Conservation (phyloP, 1,140 invertebrate species). For the Drosophila carrolli region DNA sequence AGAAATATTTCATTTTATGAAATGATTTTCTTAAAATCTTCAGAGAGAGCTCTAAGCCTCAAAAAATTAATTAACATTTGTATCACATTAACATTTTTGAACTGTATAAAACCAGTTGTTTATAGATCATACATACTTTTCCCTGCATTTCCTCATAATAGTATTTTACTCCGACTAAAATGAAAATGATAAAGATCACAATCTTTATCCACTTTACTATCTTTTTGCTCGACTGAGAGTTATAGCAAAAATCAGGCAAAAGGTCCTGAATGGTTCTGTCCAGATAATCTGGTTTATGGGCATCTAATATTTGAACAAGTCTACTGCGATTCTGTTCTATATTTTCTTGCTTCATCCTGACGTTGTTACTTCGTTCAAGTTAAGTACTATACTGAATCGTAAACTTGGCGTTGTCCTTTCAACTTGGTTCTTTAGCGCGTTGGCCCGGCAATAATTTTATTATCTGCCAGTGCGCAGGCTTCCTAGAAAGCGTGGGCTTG, state of each 20-base stretch:
- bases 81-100: no score
- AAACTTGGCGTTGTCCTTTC: conserved; percentile 7
- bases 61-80: no score
- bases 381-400: conserved; percentile 33
- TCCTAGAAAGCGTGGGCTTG: background rate
- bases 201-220: conserved; percentile 19
- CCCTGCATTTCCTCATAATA: conserved; percentile 58
- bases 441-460: conserved; percentile 76
- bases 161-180: conserved; percentile 33
- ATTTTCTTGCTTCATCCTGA: conserved; percentile 15
- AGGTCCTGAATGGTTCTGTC: conserved; percentile 22
- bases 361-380: conserved; percentile 45
- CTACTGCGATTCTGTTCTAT: conserved; percentile 35
- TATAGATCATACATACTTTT: conserved; percentile 26
- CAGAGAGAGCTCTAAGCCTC: no score
- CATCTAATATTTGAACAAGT: conserved; percentile 49
- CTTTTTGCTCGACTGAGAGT: background rate
- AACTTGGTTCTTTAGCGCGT: conserved; percentile 28
- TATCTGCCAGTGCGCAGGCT: conserved; percentile 67
- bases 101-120: no score
- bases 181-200: conserved; percentile 9
- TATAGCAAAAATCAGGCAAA: conserved; percentile 2
- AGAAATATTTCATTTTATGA: background rate
- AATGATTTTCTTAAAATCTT: background rate
- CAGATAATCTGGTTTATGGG: conserved; percentile 16